phyloP scores from a whole-genome alignment of 2,113 vertebrate genomes.

The Pluvialis apricaria region DNA sequence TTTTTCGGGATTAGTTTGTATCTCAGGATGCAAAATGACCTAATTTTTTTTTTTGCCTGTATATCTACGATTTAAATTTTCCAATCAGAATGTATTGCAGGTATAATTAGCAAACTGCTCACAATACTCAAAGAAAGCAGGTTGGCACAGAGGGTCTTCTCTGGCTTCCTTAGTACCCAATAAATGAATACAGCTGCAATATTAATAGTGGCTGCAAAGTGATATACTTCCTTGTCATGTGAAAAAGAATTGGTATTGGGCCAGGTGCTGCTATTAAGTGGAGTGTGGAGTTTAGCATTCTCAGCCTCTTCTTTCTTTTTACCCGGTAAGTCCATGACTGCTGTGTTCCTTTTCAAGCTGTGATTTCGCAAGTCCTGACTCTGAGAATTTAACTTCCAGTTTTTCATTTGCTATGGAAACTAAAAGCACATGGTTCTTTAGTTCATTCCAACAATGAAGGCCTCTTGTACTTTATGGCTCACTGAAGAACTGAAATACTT shows the following conservation, averaged over 20 bases:
- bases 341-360: neutral
- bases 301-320: neutral
- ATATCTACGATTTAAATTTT: neutral
- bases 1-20: neutral
- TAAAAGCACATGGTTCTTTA: neutral
- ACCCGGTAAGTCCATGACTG: neutral
- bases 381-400: neutral
- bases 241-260: neutral
- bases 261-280: neutral
- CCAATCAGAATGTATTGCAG: neutral
- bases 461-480: neutral
- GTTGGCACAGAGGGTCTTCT: neutral
- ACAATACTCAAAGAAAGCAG: neutral
- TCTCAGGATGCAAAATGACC: neutral
- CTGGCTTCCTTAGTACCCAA: neutral
- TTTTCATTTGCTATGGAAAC: neutral
- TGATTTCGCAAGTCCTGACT: neutral
- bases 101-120: neutral
- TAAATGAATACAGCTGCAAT: neutral
- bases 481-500: neutral
- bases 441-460: neutral
- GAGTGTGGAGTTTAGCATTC: neutral
- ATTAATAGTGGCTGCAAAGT: neutral
- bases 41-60: neutral
- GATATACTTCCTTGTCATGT: neutral